Percentiles rank a stretch among this genome's conserved stretches.
Conservation (phyloP, 2,113 vertebrate species). For the Marmota flaviventris region DNA sequence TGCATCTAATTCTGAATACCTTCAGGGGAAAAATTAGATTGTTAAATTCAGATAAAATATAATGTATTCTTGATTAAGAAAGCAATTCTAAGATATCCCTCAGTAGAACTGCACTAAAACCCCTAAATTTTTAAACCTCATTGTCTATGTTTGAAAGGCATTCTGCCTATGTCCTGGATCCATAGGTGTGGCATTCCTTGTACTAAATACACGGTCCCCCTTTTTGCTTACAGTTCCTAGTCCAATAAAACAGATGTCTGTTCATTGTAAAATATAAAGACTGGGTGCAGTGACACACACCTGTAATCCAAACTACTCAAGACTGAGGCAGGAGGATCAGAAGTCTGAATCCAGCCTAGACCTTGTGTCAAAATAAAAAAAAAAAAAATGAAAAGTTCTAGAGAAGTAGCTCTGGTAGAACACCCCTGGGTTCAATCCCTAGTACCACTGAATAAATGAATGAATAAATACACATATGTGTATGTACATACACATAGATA, state of each 20-base stretch:
- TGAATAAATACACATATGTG: neutral
- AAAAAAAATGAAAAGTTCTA: no score
- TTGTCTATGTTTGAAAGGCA: neutral
- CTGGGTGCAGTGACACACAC: neutral
- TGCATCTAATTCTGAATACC: conserved; percentile 79
- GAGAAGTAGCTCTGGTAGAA: neutral
- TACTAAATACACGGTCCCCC: neutral
- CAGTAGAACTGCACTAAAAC: neutral
- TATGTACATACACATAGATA: neutral
- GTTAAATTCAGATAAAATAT: conserved; percentile 73
- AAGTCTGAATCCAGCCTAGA: neutral
- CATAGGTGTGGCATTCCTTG: neutral
- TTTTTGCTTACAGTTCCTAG: neutral
- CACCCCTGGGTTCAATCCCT: neutral
- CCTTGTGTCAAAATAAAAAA: neutral
- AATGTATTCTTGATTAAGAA: conserved; percentile 71
- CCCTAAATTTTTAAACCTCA: neutral
- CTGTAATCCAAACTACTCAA: neutral
- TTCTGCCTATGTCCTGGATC: neutral
- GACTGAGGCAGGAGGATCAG: neutral
- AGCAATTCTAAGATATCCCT: neutral
- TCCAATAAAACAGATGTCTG: neutral
- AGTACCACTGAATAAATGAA: neutral
- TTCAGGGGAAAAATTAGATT: conserved; percentile 67
- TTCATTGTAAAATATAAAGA: neutral